Percentiles rank a stretch among this genome's conserved stretches.
These are phyloP conservation scores for Atrina japonica DNA, from an alignment of 2,888 invertebrate species.

Conservation along the genomic window DNA sequence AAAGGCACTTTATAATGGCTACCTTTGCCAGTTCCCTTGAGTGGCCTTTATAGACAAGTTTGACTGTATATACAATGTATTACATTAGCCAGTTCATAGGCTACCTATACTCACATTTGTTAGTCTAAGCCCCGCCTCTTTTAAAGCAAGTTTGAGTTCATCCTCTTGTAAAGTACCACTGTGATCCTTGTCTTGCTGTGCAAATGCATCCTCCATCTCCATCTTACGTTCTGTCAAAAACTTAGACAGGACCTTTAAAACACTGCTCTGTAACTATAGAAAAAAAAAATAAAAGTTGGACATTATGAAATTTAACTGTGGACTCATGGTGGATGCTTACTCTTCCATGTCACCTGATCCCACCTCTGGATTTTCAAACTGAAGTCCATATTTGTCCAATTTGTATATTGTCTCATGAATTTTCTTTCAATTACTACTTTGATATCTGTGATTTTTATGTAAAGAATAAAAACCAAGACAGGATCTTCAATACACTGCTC, in stretches of 20 bases:
- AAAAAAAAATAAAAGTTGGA: background rate
- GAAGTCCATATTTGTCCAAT: background rate
- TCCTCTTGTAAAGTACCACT: constrained; percentile 71
- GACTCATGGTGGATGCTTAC: too few relatives aligned
- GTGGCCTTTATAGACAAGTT: too few relatives aligned
- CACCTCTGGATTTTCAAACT: background rate
- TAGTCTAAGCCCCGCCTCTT: constrained; percentile 73
- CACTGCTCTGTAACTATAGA: constrained; percentile 61
- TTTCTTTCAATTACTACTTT: too few relatives aligned
- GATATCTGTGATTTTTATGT: too few relatives aligned
- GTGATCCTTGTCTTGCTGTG: constrained; percentile 72
- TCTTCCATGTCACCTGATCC: too few relatives aligned
- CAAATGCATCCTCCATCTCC: constrained; percentile 67
- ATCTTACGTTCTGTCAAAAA: constrained; percentile 67
- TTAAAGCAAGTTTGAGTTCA: constrained; percentile 74
- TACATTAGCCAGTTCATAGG: too few relatives aligned
- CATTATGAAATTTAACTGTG: background rate
- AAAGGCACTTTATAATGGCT: too few relatives aligned
- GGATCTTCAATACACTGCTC: constrained; percentile 66
- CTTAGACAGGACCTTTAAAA: constrained; percentile 68
- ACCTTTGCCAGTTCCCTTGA: too few relatives aligned
- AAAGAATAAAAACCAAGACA: constrained; percentile 64
- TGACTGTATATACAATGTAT: too few relatives aligned
- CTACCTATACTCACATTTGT: constrained; percentile 78
- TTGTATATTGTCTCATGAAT: too few relatives aligned